Evolutionary conservation across 2,797 vertebrate genomes (phyloP).

Genomic region (Poeciliopsis presidionis): DNA sequence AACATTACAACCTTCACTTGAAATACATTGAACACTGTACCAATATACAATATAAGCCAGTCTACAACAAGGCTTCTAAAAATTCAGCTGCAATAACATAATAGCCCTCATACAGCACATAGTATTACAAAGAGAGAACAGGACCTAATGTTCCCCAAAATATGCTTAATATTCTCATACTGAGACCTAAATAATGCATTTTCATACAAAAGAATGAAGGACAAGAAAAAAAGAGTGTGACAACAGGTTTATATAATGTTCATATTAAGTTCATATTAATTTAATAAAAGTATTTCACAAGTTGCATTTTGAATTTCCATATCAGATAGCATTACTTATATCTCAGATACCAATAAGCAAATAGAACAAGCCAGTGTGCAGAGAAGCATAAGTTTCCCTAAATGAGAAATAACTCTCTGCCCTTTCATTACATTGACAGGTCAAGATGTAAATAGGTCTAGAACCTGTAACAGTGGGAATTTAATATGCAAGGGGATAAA

Average conservation of each 20-base stretch:
- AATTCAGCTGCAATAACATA: background rate
- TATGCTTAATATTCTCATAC: background rate
- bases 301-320: background rate
- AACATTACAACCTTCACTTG: background rate
- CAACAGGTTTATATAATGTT: background rate
- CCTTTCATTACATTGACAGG: conserved; percentile 5
- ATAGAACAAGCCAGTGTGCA: background rate
- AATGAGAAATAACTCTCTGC: background rate
- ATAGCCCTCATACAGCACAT: background rate
- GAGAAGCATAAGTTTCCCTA: background rate
- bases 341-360: background rate
- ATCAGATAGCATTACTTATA: background rate
- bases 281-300: background rate
- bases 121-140: background rate
- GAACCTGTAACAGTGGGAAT: background rate
- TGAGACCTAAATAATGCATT: background rate
- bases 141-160: background rate
- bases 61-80: background rate
- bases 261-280: background rate
- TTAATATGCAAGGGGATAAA: background rate
- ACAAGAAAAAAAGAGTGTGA: background rate
- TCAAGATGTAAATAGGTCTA: background rate
- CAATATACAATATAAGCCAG: background rate
- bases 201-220: background rate
- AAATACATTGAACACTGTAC: background rate